These are phyloP conservation scores for Mesodorylaimus sp. DNA, from an alignment of 2,888 invertebrate genomes.

Conservation along the genomic window DNA sequence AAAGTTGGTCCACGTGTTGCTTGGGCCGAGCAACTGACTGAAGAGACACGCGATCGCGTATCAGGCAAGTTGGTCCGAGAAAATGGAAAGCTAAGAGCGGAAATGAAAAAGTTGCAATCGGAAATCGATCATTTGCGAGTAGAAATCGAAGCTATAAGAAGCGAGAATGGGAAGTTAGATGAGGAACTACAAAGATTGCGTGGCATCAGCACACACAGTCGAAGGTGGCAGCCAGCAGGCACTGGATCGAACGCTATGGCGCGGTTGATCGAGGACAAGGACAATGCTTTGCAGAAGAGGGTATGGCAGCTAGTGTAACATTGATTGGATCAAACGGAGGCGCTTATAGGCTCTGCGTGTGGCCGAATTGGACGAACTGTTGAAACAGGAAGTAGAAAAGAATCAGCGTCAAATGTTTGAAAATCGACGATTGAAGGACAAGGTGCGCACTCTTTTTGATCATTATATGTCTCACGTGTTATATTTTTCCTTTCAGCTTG, in stretches of 20 bases:
- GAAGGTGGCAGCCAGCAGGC: neutral
- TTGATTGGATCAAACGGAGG: no score
- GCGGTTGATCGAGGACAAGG: no score
- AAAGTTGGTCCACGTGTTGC: slow-evolving; percentile 3
- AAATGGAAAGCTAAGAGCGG: neutral
- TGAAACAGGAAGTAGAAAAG: slow-evolving; percentile 3
- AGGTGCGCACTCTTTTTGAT: no score
- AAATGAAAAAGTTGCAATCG: neutral
- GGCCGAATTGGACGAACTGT: slow-evolving; percentile 3
- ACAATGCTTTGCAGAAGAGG: neutral
- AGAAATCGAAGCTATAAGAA: no score
- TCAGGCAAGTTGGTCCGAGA: neutral
- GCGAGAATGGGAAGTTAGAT: no score
- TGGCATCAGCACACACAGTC: neutral
- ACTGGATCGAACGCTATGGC: no score
- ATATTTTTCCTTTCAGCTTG: no score
- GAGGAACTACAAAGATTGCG: no score
- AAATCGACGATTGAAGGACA: slow-evolving; percentile 1
- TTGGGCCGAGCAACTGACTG: slow-evolving; percentile 3
- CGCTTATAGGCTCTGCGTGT: neutral
- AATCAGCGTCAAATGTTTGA: neutral
- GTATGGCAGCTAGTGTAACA: no score
- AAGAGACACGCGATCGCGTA: neutral
- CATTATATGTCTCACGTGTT: no score
- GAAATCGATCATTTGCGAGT: no score